Conservation (phyloP, 1,140 invertebrate species). For the Magallana gigas region DNA sequence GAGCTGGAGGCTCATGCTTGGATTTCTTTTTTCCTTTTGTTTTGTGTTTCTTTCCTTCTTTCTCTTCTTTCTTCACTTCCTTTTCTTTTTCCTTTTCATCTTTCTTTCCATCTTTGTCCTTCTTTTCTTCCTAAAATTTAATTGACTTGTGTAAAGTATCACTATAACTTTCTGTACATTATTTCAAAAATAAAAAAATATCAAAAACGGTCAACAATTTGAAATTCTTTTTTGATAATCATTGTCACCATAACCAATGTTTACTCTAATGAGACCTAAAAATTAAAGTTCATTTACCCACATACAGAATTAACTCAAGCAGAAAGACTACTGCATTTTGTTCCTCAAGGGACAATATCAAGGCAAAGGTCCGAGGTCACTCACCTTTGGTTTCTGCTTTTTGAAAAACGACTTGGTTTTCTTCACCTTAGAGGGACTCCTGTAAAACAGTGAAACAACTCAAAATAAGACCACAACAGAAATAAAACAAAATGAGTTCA, state of each 20-base stretch:
- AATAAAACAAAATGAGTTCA: neutral
- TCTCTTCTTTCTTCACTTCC: conserved; percentile 84
- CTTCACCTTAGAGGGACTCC: conserved; percentile 93
- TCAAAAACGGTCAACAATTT: no score
- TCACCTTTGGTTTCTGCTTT: conserved; percentile 70
- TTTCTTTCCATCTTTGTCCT: conserved; percentile 69
- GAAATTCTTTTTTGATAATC: no score
- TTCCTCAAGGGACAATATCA: no score
- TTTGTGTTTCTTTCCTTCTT: conserved; percentile 78
- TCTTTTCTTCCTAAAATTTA: conserved; percentile 71
- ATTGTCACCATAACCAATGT: no score
- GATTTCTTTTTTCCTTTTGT: conserved; percentile 72
- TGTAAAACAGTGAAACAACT: conserved; percentile 76
- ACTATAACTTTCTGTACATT: no score
- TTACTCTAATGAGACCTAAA: no score
- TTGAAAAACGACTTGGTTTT: conserved; percentile 82
- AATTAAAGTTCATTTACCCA: no score
- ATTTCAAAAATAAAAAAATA: no score
- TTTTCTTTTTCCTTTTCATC: conserved; percentile 84
- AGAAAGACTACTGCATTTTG: no score
- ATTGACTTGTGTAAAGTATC: neutral
- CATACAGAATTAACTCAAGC: no score
- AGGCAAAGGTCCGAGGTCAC: no score
- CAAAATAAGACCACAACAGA: neutral
- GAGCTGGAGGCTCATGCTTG: conserved; percentile 57